Conservation (phyloP, 1,140 invertebrate genomes). For the Leguminivora glycinivorella region DNA sequence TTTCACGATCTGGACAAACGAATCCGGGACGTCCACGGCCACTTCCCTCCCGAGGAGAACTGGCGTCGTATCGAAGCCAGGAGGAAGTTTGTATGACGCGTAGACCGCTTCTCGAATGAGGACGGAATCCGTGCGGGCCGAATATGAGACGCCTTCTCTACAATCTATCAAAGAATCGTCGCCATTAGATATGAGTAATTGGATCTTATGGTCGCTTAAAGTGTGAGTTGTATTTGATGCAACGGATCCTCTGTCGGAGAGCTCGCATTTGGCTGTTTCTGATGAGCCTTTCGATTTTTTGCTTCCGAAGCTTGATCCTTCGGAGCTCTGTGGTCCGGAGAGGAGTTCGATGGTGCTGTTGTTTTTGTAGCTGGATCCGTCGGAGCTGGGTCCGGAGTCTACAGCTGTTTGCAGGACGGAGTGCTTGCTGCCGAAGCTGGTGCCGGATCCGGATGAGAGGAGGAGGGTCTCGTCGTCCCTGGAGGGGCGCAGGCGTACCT, state of each 20-base stretch:
- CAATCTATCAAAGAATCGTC: constrained; percentile 75
- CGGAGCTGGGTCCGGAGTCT: constrained; percentile 43
- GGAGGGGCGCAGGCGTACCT: constrained; percentile 74
- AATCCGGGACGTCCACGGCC: constrained; percentile 87
- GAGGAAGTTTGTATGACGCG: constrained; percentile 68
- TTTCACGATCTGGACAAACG: constrained; percentile 87
- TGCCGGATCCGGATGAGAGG: constrained; percentile 59
- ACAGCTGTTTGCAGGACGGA: constrained; percentile 36
- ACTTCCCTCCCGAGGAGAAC: constrained; percentile 83
- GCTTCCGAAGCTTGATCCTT: constrained; percentile 78
- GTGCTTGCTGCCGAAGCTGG: constrained; percentile 52
- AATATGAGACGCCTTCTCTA: constrained; percentile 70
- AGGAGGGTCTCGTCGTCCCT: constrained; percentile 68
- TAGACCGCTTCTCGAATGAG: constrained; percentile 72
- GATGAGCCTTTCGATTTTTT: constrained; percentile 78
- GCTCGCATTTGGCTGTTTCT: constrained; percentile 73
- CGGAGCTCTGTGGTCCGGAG: constrained; percentile 73
- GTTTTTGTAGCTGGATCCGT: constrained; percentile 62
- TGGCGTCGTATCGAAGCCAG: constrained; percentile 72
- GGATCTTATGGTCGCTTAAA: constrained; percentile 71
- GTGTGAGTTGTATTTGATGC: constrained; percentile 59
- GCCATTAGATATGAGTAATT: constrained; percentile 73
- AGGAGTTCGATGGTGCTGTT: constrained; percentile 70
- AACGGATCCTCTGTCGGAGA: constrained; percentile 60
- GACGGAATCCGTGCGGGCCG: constrained; percentile 71